phyloP scores from a whole-genome alignment of 2,113 vertebrate genomes.

The Mobula hypostoma region DNA sequence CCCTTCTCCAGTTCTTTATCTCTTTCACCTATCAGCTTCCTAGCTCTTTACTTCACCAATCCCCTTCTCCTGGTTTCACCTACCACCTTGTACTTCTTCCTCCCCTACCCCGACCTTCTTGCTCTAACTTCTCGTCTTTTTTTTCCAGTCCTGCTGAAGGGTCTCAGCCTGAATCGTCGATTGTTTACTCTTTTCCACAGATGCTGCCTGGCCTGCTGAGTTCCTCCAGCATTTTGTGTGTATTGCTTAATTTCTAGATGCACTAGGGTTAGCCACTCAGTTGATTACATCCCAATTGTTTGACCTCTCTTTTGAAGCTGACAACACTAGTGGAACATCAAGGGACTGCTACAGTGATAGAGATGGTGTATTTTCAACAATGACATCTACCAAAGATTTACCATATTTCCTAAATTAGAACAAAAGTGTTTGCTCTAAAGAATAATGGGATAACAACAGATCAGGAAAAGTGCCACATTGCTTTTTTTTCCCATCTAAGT shows the following conservation, averaged over 20 bases:
- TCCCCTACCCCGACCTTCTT: no score
- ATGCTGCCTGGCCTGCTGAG: no score
- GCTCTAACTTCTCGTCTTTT: no score
- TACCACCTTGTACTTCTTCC: no score
- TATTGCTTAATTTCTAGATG: neutral
- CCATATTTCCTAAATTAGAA: neutral
- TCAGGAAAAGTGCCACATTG: neutral
- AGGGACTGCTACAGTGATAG: neutral
- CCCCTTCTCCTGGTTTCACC: no score
- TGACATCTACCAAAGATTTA: neutral
- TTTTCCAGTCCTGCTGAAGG: no score
- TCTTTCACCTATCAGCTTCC: no score
- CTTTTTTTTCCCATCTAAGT: neutral
- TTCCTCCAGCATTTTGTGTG: no score
- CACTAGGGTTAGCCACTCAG: neutral
- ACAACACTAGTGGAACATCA: neutral
- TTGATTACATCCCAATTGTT: neutral
- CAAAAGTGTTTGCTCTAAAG: neutral
- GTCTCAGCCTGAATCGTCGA: no score
- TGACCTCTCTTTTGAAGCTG: neutral
- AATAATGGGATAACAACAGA: neutral
- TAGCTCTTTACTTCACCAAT: no score
- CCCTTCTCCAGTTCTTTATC: no score
- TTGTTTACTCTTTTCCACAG: no score
- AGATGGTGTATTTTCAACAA: neutral